These are phyloP conservation scores for Patella caerulea DNA, from an alignment of 2,888 invertebrate genomes.

Conservation along the genomic window DNA sequence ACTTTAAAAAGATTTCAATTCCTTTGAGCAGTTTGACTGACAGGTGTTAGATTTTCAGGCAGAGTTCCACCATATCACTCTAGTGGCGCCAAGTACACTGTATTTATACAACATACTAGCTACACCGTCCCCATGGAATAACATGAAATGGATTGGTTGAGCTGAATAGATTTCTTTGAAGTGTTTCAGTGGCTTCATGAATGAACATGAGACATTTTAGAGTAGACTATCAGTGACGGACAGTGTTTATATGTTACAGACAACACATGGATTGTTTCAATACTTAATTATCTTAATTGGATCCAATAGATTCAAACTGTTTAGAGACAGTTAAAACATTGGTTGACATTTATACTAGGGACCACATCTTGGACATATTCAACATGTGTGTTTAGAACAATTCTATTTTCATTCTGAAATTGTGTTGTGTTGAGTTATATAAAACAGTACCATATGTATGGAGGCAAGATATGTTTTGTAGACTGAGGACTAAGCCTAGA, in stretches of 20 bases:
- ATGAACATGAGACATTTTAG: background rate
- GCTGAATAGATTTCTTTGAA: background rate
- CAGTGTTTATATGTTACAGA: too few species aligned
- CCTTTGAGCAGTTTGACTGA: constrained; percentile 3
- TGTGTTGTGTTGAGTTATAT: too few species aligned
- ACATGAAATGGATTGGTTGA: background rate
- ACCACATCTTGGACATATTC: background rate
- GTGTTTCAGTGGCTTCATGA: background rate
- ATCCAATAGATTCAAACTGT: too few species aligned
- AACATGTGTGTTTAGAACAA: constrained; percentile 9
- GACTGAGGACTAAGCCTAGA: too few species aligned
- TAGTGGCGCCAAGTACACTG: background rate
- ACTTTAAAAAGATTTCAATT: background rate
- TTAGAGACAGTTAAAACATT: too few species aligned
- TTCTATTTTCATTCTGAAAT: background rate
- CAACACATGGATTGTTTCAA: too few species aligned
- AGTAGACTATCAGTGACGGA: too few species aligned
- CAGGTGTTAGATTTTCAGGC: background rate
- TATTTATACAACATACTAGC: constrained; percentile 5
- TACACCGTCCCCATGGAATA: constrained; percentile 2
- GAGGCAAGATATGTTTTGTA: too few species aligned
- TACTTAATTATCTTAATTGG: too few species aligned
- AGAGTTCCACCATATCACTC: background rate
- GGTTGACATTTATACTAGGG: too few species aligned
- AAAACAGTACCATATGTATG: too few species aligned